phyloP scores from a whole-genome alignment of 2,888 invertebrate species.

The Machimus rusticus region DNA sequence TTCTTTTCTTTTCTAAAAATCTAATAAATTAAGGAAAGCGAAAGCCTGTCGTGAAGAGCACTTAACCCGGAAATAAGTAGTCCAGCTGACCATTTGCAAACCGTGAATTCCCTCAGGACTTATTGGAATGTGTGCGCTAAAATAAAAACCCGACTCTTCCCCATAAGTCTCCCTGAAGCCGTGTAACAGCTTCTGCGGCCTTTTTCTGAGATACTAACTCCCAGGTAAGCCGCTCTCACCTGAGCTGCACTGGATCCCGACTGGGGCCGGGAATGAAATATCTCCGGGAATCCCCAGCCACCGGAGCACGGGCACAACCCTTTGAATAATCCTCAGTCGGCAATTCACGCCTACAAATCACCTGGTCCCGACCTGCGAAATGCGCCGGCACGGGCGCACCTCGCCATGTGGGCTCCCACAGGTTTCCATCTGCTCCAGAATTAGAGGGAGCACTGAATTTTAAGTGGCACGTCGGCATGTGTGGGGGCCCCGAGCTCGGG shows the following conservation, averaged over 20 bases:
- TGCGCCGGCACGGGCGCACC: not conserved
- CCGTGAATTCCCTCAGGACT: not conserved
- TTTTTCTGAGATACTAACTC: not conserved
- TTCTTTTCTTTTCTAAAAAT: not conserved
- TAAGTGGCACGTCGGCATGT: constrained; percentile 9
- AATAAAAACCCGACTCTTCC: not conserved
- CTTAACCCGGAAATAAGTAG: not conserved
- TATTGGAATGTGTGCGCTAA: not conserved
- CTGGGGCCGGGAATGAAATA: not conserved
- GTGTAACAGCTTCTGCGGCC: not conserved
- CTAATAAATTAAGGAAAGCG: not conserved
- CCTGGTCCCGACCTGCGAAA: not conserved
- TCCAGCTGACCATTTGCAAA: not conserved
- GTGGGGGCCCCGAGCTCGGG: not conserved
- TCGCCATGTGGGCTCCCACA: not conserved
- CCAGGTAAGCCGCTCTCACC: not conserved
- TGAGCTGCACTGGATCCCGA: not conserved
- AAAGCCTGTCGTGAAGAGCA: not conserved
- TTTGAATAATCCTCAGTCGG: not conserved
- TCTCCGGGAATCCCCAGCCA: not conserved
- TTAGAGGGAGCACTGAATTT: not conserved
- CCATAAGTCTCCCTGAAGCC: not conserved
- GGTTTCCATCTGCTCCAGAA: not conserved
- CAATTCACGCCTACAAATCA: not conserved
- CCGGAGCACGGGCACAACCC: not conserved